phyloP scores from a whole-genome alignment of 2,888 invertebrate genomes.

The Germaria angustata region DNA sequence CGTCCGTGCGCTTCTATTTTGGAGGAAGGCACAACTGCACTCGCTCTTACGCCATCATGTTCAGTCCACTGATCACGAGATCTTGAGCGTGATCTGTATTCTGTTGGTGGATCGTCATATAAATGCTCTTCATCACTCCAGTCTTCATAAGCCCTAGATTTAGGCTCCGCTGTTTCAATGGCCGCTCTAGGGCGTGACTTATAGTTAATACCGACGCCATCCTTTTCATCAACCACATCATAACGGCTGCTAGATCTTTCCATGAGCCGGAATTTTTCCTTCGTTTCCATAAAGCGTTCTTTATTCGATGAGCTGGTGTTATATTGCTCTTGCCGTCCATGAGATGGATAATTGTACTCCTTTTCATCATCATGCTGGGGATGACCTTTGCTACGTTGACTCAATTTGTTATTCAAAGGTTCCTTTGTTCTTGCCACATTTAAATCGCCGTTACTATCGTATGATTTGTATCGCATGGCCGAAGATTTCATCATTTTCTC shows the following conservation, averaged over 20 bases:
- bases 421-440: constrained; percentile 57
- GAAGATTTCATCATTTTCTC: constrained; percentile 80
- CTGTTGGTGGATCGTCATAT: constrained; percentile 69
- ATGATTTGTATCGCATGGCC: constrained; percentile 78
- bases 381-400: constrained; percentile 71
- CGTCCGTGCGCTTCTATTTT: constrained; percentile 59
- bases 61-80: constrained; percentile 69
- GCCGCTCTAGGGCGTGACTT: constrained; percentile 72
- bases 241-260: constrained; percentile 82
- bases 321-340: constrained; percentile 62
- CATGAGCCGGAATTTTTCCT: constrained; percentile 90
- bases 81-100: constrained; percentile 66
- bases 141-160: constrained; percentile 71
- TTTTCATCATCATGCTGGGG: constrained; percentile 69
- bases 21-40: constrained; percentile 32
- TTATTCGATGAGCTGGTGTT: constrained; percentile 82
- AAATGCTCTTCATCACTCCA: constrained; percentile 78
- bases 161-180: constrained; percentile 70
- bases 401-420: constrained; percentile 69
- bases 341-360: constrained; percentile 68
- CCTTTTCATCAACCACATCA: constrained; percentile 80
- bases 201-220: constrained; percentile 63
- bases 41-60: constrained; percentile 31
- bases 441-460: constrained; percentile 70
- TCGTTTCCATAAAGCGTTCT: constrained; percentile 91